Conservation (phyloP, 2,888 invertebrate genomes). For the Polyommatus iphigenia region DNA sequence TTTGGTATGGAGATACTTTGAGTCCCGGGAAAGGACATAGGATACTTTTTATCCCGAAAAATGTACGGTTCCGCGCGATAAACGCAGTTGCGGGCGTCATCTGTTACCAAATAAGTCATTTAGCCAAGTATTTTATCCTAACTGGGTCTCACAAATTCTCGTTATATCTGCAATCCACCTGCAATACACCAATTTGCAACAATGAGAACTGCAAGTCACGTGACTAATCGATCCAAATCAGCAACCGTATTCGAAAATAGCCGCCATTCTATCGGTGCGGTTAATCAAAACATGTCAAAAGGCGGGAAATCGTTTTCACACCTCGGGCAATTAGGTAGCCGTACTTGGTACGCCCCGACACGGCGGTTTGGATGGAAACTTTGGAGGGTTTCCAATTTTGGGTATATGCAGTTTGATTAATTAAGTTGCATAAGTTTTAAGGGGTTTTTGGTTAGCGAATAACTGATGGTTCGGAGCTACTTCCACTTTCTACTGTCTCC, state of each 20-base stretch:
- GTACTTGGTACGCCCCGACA: constrained; percentile 48
- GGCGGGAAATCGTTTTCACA: constrained; percentile 51
- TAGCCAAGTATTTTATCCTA: no score
- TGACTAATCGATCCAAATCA: constrained; percentile 25
- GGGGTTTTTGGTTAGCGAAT: background rate
- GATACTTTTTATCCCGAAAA: no score
- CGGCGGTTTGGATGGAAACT: constrained; percentile 39
- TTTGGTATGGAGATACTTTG: no score
- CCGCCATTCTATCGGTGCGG: constrained; percentile 34
- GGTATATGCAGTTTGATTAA: constrained; percentile 32
- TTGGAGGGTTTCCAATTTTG: constrained; percentile 36
- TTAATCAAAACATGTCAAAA: constrained; percentile 49
- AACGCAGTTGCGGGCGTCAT: no score
- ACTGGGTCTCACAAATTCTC: no score
- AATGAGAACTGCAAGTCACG: constrained; percentile 25
- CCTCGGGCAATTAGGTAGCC: constrained; percentile 50
- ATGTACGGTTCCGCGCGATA: no score
- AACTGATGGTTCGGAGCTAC: background rate
- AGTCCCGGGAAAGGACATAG: no score
- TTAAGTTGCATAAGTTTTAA: constrained; percentile 7
- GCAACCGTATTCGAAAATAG: constrained; percentile 33
- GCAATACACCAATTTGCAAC: constrained; percentile 32
- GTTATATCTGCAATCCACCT: constrained; percentile 17
- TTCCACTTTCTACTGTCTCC: no score
- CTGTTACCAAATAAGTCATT: no score